A percentile compares a stretch with the other conserved stretches of the same genome.
These are phyloP conservation scores for Salvator merianae DNA, from an alignment of 2,113 vertebrate genomes.

Conservation along the genomic window DNA sequence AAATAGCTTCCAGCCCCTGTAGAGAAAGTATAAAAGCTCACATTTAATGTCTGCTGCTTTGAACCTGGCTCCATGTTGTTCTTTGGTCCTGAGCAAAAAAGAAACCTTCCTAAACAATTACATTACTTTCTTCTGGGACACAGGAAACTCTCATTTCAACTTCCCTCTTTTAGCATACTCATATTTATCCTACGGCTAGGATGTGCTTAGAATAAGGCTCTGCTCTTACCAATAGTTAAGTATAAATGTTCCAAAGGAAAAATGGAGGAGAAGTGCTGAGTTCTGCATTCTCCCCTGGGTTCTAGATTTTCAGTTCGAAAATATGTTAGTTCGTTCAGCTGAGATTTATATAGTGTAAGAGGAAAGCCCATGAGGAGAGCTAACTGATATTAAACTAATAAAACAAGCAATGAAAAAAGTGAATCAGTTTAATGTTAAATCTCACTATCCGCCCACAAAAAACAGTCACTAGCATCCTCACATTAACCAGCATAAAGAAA, in stretches of 20 bases:
- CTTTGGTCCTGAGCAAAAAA: too few species aligned
- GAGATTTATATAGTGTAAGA: constrained; percentile 46
- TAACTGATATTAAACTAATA: constrained; percentile 63
- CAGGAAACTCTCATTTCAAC: too few species aligned
- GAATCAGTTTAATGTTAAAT: constrained; percentile 53
- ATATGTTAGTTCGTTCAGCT: constrained; percentile 53
- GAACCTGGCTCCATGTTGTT: too few species aligned
- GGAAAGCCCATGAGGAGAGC: constrained; percentile 51
- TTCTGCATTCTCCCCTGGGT: constrained; percentile 18
- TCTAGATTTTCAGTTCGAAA: constrained; percentile 47
- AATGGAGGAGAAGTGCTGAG: neutral
- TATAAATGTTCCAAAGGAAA: constrained; percentile 14
- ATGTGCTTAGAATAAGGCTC: neutral
- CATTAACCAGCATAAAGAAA: constrained; percentile 39
- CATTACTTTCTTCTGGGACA: too few species aligned
- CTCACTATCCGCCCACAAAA: constrained; percentile 41
- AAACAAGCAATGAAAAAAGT: constrained; percentile 55
- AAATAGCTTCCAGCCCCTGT: too few species aligned
- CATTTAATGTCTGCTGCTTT: too few species aligned
- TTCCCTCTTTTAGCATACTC: neutral
- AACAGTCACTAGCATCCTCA: constrained; percentile 49
- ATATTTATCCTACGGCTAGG: constrained; percentile 11
- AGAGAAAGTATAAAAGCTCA: too few species aligned
- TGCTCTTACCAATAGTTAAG: neutral
- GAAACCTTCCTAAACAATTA: too few species aligned